phyloP scores from a whole-genome alignment of 1,140 invertebrate genomes.

The Drosophila athabasca region DNA sequence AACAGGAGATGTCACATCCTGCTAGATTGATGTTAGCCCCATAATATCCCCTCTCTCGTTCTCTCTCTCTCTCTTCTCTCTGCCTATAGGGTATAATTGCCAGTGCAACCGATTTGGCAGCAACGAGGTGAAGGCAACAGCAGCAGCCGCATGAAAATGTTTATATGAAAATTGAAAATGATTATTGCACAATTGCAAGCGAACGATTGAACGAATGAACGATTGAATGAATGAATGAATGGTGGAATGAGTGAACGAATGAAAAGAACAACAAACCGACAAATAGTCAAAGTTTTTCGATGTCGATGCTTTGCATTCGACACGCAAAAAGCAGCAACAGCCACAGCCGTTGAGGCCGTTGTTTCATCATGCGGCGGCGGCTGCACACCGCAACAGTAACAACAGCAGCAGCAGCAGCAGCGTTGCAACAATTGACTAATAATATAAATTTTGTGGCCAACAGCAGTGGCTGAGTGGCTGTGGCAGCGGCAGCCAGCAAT shows the following conservation, averaged over 20 bases:
- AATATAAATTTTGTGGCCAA: conserved; percentile 76
- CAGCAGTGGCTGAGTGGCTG: conserved; percentile 49
- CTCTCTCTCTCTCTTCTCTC: too few relatives aligned
- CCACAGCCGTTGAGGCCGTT: neutral
- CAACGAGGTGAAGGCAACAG: conserved; percentile 74
- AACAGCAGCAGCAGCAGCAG: conserved; percentile 30
- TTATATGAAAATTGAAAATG: conserved; percentile 81
- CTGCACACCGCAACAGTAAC: conserved; percentile 31
- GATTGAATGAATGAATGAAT: too few relatives aligned
- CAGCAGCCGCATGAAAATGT: conserved; percentile 51
- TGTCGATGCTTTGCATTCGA: conserved; percentile 72
- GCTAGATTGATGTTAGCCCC: too few relatives aligned
- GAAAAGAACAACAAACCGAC: conserved; percentile 48
- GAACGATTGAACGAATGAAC: conserved; percentile 16
- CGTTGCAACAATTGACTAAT: conserved; percentile 76
- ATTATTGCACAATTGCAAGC: conserved; percentile 67
- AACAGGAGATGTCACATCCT: too few relatives aligned
- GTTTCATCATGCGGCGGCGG: conserved; percentile 14
- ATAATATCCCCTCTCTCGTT: too few relatives aligned
- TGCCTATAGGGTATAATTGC: conserved; percentile 53
- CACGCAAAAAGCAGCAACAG: conserved; percentile 66
- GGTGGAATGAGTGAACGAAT: neutral
- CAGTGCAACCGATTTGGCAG: conserved; percentile 73
- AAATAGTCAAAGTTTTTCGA: conserved; percentile 64
- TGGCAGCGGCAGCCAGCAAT: conserved; percentile 31